Base-by-base conservation (phyloP, 2,113 vertebrate genomes). In the Tauraco erythrolophus region DNA sequence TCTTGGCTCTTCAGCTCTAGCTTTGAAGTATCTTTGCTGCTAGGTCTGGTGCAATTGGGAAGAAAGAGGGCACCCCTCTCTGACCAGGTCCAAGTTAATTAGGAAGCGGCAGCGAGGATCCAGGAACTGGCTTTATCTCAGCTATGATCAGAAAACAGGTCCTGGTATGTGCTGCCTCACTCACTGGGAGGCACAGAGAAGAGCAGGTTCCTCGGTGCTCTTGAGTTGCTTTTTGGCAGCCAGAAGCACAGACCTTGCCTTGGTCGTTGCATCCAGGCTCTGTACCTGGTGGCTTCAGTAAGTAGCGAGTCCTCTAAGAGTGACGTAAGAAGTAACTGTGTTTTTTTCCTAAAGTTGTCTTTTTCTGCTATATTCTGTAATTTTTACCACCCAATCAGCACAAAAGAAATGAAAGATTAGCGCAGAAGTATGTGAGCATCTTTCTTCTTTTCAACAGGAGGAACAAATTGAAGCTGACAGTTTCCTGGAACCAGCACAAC, bases 391-490 rank as follows among this genome's bases (percentile, higher is more conserved):
- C 62, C 3, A 1, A 31, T 13, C 74, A 79, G 74, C 46, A 90
- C 84, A 94, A 92, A 97, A 92, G 83, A 84, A 86, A 70, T 35
- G 25, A 90, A 0, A 30, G 53, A 79, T 54, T 74, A 90, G 71
- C 35, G 35, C 56, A 54, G 69, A 74, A 88, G 65, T 86, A 75
- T 19, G 33, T 0, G 3, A 31, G 51, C 69, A 89, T 86, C 90
- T 93, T 88, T 84, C 77, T 95, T 96, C 71, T 90, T 93, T 53
- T 85, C 77, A 70, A 21, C 21, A 41, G 43, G 65, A 97, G 56
- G 81, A 96, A 92, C 92, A 97, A 97, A 97, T 97, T 75, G 64
- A 95, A 94, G 89, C 61, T 89, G 97, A 97, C 98, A 94, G 95
- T 88, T 97, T 86, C 58, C 79, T 95, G 95, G 94, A 97, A 89